Evolutionary conservation across 2,797 vertebrate genomes (phyloP), one percentile per base, ranked within the genome.

Genomic region (Spondyliosoma cantharus): DNA sequence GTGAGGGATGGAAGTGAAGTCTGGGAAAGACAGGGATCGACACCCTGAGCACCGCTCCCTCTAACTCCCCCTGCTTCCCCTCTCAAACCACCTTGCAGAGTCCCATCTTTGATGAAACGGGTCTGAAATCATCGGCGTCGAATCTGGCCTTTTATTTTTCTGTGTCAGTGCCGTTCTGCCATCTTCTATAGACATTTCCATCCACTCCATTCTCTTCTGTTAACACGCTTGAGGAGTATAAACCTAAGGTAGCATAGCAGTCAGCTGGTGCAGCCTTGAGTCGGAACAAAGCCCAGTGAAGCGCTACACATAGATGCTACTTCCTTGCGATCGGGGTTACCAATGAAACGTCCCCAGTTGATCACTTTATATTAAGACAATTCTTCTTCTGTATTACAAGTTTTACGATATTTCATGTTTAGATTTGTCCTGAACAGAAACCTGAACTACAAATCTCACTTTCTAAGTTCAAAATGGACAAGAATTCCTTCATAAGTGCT

Each of bases 1-100:
- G 93, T 95, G 95, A 93, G 76, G 73, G 57, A 83, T 78, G 85
- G 89, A 85, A 80, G 82, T 70, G 54, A 80, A 79, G 90, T 90
- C 85, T 93, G 90, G 91, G 87, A 91, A 89, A 83, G 81, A 88
- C 65, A 15, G 63, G 76, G 85, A 86, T 83, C 48, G 32, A 91
- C 85, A 89, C 89, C 86, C 63, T 62, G 67, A 72, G 65, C 27
- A 65, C 53, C 42, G 20, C 29, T 11, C 8, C 13, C 49, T 29
- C 16, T 11, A 4, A 17, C 43, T 1, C 16, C 75, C n/a, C 49
- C 54, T 19, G n/a, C n/a, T 50, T 24, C 17, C 11, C 2, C 0
- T 22, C 61, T 66, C 58, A 53, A 64, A 73, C 62, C 59, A 63
- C 69, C 78, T 62, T 49, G 66, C 60, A 71, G 29, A 61, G 6